Evolutionary conservation across 53 echinoderm and acorn worm genomes (phyloP).

Genomic region (Holothuria leucospilota): DNA sequence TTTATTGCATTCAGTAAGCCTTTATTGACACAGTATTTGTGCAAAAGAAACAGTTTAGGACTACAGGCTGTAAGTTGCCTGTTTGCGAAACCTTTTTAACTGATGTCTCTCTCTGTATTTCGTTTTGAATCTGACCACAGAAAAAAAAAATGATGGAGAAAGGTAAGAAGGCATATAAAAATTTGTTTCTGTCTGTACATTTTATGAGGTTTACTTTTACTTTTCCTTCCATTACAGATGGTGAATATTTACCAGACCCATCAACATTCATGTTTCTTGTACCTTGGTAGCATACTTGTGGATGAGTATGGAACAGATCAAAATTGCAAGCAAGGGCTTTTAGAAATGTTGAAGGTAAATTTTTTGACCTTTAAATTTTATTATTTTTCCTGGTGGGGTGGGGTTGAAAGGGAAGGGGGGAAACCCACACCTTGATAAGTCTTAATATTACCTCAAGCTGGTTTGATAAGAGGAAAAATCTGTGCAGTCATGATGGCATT

Average conservation of each 20-base stretch:
- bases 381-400: neutral
- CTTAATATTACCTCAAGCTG: neutral
- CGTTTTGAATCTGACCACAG: too few relatives aligned
- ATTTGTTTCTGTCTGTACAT: too few relatives aligned
- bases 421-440: too few relatives aligned
- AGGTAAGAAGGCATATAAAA: too few relatives aligned
- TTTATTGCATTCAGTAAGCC: too few relatives aligned
- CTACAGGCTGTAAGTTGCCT: too few relatives aligned
- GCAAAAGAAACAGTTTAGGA: too few relatives aligned
- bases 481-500: too few relatives aligned
- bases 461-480: neutral
- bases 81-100: too few relatives aligned
- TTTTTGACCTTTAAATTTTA: neutral
- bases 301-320: slow-evolving; percentile 90
- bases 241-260: slow-evolving; percentile 83
- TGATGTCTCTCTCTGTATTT: too few relatives aligned
- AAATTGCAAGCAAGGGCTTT: slow-evolving; percentile 78
- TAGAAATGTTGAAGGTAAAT: slow-evolving; percentile 94
- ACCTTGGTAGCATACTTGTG: slow-evolving; percentile 95
- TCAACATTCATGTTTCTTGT: slow-evolving; percentile 93
- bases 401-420: neutral
- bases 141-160: too few relatives aligned
- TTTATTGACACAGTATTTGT: too few relatives aligned
- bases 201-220: neutral
- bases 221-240: slow-evolving; percentile 66